These are phyloP conservation scores for Quadriops clusia DNA, from an alignment of 2,888 invertebrate genomes.

Conservation along the genomic window DNA sequence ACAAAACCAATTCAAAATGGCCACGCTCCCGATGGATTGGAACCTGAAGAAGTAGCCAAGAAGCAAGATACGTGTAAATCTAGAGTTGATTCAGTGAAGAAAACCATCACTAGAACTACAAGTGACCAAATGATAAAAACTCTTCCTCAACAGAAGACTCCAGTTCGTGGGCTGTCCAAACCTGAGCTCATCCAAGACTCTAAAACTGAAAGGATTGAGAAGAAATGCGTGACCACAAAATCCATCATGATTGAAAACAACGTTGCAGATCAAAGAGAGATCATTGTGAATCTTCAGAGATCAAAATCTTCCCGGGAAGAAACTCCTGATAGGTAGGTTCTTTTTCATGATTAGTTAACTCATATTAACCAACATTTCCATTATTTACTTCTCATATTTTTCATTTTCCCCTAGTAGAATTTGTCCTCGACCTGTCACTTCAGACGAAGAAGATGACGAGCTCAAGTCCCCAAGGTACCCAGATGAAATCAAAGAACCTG, in stretches of 20 bases:
- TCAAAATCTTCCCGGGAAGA: constrained; percentile 66
- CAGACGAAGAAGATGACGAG: constrained; percentile 41
- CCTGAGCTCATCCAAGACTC: constrained; percentile 14
- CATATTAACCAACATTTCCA: no score
- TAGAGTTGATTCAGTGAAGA: constrained; percentile 23
- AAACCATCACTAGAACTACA: constrained; percentile 42
- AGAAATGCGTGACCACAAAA: constrained; percentile 42
- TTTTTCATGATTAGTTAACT: no score
- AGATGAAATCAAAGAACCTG: constrained; percentile 63
- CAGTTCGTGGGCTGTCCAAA: constrained; percentile 25
- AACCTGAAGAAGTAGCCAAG: constrained; percentile 24
- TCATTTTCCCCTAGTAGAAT: no score
- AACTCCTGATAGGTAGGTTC: constrained; percentile 62
- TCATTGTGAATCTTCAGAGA: constrained; percentile 57
- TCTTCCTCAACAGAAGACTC: constrained; percentile 35
- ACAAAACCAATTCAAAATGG: constrained; percentile 20
- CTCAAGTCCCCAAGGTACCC: constrained; percentile 54
- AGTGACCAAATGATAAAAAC: constrained; percentile 47
- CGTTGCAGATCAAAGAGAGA: constrained; percentile 39
- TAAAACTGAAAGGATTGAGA: constrained; percentile 18
- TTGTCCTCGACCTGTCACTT: constrained; percentile 52
- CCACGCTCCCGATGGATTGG: constrained; percentile 21
- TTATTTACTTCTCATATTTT: no score
- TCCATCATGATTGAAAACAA: constrained; percentile 37
- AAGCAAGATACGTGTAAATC: constrained; percentile 16